A percentile compares a stretch with the other conserved stretches of the same genome.
Conservation (phyloP, 1,140 invertebrate genomes). For the Macrobrachium rosenbergii region DNA sequence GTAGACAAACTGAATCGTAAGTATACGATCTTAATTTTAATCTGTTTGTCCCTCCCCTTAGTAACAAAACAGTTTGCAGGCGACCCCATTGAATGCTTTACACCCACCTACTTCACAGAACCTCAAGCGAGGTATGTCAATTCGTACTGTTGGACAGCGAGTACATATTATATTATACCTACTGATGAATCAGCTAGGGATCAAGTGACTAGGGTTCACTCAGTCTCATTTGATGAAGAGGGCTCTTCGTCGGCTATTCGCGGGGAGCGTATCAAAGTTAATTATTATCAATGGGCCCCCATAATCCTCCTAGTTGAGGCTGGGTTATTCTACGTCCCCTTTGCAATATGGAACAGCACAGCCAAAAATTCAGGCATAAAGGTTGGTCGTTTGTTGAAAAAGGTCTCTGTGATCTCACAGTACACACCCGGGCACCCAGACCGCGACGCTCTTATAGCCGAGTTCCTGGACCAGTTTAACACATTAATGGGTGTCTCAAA, state of each 20-base stretch:
- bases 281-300: conserved; percentile 76
- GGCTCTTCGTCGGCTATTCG: conserved; percentile 51
- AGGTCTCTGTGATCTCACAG: conserved; percentile 69
- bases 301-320: conserved; percentile 74
- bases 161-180: conserved; percentile 70
- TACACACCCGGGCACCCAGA: conserved; percentile 71
- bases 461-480: conserved; percentile 71
- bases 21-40: conserved; percentile 74
- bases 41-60: conserved; percentile 74
- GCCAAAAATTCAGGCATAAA: conserved; percentile 70
- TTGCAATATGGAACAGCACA: conserved; percentile 73
- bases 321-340: conserved; percentile 74
- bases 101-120: conserved; percentile 71
- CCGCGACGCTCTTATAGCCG: conserved; percentile 69
- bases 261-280: conserved; percentile 68
- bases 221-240: conserved; percentile 64
- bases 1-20: conserved; percentile 75
- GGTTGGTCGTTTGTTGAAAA: conserved; percentile 69
- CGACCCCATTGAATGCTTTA: conserved; percentile 74
- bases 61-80: conserved; percentile 75
- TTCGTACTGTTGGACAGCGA: conserved; percentile 71
- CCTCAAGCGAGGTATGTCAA: conserved; percentile 70
- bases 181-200: conserved; percentile 65
- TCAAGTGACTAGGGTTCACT: conserved; percentile 66
- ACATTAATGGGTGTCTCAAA: conserved; percentile 69